These are phyloP conservation scores for Drosophila sproati DNA, from an alignment of 1,140 invertebrate genomes.

Conservation along the genomic window DNA sequence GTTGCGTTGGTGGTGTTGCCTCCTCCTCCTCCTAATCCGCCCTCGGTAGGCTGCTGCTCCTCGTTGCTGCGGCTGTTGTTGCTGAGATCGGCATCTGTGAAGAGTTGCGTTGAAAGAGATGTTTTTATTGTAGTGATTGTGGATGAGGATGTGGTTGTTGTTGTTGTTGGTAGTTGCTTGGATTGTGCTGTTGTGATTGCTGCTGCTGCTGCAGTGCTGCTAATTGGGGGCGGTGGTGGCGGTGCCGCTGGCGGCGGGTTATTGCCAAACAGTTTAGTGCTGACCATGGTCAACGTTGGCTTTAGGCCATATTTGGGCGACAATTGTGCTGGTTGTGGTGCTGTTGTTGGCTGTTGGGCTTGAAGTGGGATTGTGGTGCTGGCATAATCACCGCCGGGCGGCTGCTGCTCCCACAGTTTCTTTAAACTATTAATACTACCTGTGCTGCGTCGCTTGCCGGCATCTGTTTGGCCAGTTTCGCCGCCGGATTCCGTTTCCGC, in stretches of 20 bases:
- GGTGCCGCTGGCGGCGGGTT: constrained; percentile 78
- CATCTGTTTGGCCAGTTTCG: constrained; percentile 85
- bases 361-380: constrained; percentile 60
- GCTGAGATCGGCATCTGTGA: constrained; percentile 71
- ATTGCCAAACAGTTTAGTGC: constrained; percentile 56
- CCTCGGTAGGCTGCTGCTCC: constrained; percentile 9
- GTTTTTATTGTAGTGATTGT: constrained; percentile 65
- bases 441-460: constrained; percentile 94
- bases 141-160: constrained; percentile 6
- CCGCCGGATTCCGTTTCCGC: constrained; percentile 9
- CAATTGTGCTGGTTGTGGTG: constrained; percentile 51
- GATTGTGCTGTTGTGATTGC: constrained; percentile 25
- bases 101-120: constrained; percentile 84
- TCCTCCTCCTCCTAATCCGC: constrained; percentile 57
- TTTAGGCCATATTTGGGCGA: constrained; percentile 79
- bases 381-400: constrained; percentile 86
- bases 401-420: constrained; percentile 92
- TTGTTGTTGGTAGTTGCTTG: constrained; percentile 36
- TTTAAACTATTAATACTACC: constrained; percentile 97
- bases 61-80: constrained; percentile 27
- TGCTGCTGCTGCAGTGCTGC: constrained; percentile 40
- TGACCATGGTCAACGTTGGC: constrained; percentile 13
- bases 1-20: constrained; percentile 69
- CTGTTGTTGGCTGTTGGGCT: constrained; percentile 52
- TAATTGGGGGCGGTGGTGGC: constrained; percentile 77